phyloP scores from a whole-genome alignment of 2,113 vertebrate genomes.

The Chinchilla lanigera region DNA sequence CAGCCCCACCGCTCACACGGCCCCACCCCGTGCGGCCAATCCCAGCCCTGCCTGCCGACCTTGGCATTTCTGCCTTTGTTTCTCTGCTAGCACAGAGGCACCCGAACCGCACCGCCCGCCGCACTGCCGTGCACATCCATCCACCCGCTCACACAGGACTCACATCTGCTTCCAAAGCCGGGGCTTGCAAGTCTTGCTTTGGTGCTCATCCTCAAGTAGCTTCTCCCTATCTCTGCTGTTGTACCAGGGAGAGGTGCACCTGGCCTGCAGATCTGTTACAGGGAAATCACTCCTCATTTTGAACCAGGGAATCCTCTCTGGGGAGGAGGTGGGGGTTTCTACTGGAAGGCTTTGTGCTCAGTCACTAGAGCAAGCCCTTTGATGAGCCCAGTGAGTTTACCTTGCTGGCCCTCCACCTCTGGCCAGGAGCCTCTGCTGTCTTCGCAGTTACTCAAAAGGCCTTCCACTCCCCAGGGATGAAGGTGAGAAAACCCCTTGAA shows the following conservation, averaged over 20 bases:
- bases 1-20: not conserved
- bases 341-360: not conserved
- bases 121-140: not conserved
- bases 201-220: not conserved
- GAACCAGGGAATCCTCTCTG: not conserved
- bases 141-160: not conserved
- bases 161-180: not conserved
- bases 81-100: not conserved
- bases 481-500: not conserved
- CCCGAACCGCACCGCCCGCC: not conserved
- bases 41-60: not conserved
- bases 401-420: conserved; percentile 53
- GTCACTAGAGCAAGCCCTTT: not conserved
- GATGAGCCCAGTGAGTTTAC: conserved; percentile 59
- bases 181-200: rapidly evolving
- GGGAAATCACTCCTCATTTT: not conserved
- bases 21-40: not conserved
- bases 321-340: not conserved
- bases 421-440: not conserved
- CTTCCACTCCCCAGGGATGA: not conserved
- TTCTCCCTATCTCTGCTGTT: not conserved
- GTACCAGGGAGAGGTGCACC: not conserved
- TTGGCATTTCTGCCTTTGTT: not conserved
- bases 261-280: not conserved
- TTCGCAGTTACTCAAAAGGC: not conserved